Conservation (phyloP, 1,140 invertebrate genomes). For the Habropoda laboriosa region DNA sequence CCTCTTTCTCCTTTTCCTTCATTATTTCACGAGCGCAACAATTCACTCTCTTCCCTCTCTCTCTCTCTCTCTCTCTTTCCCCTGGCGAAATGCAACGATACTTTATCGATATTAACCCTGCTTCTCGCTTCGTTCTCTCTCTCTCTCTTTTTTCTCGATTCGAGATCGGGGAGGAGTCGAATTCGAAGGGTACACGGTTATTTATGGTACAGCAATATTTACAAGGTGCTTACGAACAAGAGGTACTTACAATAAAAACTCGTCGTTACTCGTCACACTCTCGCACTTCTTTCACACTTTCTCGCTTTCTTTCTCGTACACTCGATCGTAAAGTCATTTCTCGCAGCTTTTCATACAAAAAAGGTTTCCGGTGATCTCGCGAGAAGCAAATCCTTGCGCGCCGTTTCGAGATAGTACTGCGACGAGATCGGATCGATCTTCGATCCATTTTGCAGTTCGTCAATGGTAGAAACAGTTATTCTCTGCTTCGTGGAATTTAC, state of each 20-base stretch:
- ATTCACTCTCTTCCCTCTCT: not conserved
- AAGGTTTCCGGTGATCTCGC: slow-evolving; percentile 36
- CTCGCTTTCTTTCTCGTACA: not conserved
- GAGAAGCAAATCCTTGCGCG: slow-evolving; percentile 25
- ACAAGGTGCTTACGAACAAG: slow-evolving; percentile 56
- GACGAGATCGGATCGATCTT: not conserved
- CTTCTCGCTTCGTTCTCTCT: not conserved
- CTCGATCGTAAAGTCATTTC: not conserved
- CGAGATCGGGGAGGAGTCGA: slow-evolving; percentile 54
- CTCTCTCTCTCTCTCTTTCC: not conserved
- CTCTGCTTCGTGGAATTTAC: not conserved
- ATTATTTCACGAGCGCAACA: not conserved
- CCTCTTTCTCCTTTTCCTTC: not conserved
- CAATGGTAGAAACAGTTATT: not conserved
- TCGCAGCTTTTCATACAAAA: slow-evolving; percentile 42
- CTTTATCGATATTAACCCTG: not conserved
- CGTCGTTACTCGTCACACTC: slow-evolving; percentile 13
- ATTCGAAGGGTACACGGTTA: slow-evolving; percentile 53
- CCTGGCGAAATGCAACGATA: not conserved
- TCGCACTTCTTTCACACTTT: not conserved
- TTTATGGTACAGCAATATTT: slow-evolving; percentile 65
- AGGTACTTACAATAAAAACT: slow-evolving; percentile 57
- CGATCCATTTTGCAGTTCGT: not conserved
- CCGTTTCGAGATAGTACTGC: not conserved
- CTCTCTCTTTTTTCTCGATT: slow-evolving; percentile 13